A percentile compares a stretch with the other conserved stretches of the same genome.
These are phyloP conservation scores for Vicugna pacos DNA, from an alignment of 2,113 vertebrate species.

Conservation along the genomic window DNA sequence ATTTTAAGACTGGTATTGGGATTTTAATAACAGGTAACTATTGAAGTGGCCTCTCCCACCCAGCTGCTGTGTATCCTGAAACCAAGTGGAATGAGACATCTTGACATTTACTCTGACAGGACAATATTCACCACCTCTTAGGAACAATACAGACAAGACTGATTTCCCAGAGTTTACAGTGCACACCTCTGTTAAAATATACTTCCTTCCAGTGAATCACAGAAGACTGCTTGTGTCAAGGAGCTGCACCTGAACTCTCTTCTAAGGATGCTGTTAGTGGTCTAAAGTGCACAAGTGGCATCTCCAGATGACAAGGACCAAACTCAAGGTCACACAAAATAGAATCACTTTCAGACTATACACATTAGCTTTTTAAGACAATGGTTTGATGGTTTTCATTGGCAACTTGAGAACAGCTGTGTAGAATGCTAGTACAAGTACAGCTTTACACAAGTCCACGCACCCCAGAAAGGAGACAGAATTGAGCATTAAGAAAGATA, in stretches of 20 bases:
- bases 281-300: neutral
- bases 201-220: neutral
- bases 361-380: neutral
- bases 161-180: neutral
- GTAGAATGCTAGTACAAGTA: neutral
- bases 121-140: neutral
- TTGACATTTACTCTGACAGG: neutral
- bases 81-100: conserved; percentile 5
- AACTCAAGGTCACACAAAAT: neutral
- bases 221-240: neutral
- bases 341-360: conserved; percentile 39
- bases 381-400: neutral
- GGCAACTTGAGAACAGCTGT: neutral
- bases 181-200: neutral
- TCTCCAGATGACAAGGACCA: conserved; percentile 8
- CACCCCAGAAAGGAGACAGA: neutral
- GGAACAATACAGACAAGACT: neutral
- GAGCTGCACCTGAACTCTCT: conserved; percentile 6
- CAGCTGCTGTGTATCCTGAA: neutral
- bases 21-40: conserved; percentile 29
- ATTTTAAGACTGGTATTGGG: conserved; percentile 27
- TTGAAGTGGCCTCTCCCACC: neutral
- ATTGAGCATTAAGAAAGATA: neutral
- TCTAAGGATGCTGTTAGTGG: neutral
- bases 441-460: neutral